Evolutionary conservation across 1,140 invertebrate genomes (phyloP).

Genomic region (Cryptotermes secundus): DNA sequence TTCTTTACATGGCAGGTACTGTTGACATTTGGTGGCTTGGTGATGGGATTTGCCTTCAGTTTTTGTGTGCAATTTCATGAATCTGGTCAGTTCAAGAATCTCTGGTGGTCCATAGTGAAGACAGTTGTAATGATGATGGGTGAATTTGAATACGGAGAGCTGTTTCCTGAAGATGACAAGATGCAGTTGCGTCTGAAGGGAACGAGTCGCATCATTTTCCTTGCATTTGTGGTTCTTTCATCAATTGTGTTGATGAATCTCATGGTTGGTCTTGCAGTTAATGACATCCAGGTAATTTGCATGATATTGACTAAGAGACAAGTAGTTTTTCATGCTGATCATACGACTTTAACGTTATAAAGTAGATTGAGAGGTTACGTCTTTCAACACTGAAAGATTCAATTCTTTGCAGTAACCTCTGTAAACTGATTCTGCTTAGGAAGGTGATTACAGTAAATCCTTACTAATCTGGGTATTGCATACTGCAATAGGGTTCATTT

Average conservation of each 20-base stretch:
- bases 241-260: slow-evolving; percentile 51
- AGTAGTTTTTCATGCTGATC: too few species aligned
- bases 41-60: slow-evolving; percentile 57
- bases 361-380: too few species aligned
- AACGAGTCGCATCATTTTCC: slow-evolving; percentile 42
- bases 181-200: slow-evolving; percentile 15
- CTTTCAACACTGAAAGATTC: too few species aligned
- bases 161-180: slow-evolving; percentile 39
- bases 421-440: too few species aligned
- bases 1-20: slow-evolving; percentile 45
- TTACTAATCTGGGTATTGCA: too few species aligned
- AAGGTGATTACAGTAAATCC: too few species aligned
- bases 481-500: too few species aligned
- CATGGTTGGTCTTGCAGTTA: slow-evolving; percentile 51
- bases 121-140: slow-evolving; percentile 61
- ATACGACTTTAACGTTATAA: too few species aligned
- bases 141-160: slow-evolving; percentile 55
- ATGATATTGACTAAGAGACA: background rate
- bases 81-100: slow-evolving; percentile 48
- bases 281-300: slow-evolving; percentile 44
- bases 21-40: slow-evolving; percentile 53
- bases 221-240: slow-evolving; percentile 46
- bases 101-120: slow-evolving; percentile 51
- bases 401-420: too few species aligned
- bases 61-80: slow-evolving; percentile 54